phyloP scores from a whole-genome alignment of 2,797 vertebrate species.

The Echiichthys vipera region DNA sequence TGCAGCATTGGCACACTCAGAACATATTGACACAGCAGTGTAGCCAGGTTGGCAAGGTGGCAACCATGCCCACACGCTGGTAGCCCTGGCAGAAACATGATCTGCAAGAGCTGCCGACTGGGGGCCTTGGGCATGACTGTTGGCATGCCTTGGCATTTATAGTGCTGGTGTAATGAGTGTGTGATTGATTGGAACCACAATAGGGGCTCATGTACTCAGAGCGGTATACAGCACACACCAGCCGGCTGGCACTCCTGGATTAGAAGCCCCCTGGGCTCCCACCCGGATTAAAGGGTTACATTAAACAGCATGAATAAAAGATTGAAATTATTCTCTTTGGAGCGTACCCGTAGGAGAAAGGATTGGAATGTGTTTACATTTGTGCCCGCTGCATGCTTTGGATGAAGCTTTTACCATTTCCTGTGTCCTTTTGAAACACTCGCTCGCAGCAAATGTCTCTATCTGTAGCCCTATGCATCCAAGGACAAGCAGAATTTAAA shows the following conservation, averaged over 20 bases:
- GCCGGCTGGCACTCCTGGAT: slow-evolving; percentile 78
- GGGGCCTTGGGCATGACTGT: slow-evolving; percentile 58
- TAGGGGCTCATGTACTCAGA: slow-evolving; percentile 80
- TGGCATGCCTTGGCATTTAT: slow-evolving; percentile 82
- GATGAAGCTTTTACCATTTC: slow-evolving; percentile 41
- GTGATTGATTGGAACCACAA: slow-evolving; percentile 87
- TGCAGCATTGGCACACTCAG: slow-evolving; percentile 42
- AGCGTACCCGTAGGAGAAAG: slow-evolving; percentile 57
- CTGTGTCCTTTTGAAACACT: slow-evolving; percentile 42
- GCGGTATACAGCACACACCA: slow-evolving; percentile 66
- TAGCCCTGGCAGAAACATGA: slow-evolving; percentile 57
- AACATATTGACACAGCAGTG: slow-evolving; percentile 75
- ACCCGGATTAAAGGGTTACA: slow-evolving; percentile 89
- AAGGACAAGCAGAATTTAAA: slow-evolving; percentile 59
- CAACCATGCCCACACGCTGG: slow-evolving; percentile 50
- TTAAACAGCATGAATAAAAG: slow-evolving; percentile 88
- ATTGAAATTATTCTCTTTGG: slow-evolving; percentile 86
- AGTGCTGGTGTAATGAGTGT: slow-evolving; percentile 77
- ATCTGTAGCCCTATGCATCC: slow-evolving; percentile 39
- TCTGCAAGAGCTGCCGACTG: slow-evolving; percentile 45
- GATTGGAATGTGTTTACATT: slow-evolving; percentile 63
- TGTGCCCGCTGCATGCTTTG: slow-evolving; percentile 41
- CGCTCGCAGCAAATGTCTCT: slow-evolving; percentile 31
- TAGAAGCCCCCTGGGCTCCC: slow-evolving; percentile 84
- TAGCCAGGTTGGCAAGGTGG: slow-evolving; percentile 70